These are phyloP conservation scores for Anas platyrhynchos DNA, from an alignment of 2,113 vertebrate genomes.

Conservation along the genomic window DNA sequence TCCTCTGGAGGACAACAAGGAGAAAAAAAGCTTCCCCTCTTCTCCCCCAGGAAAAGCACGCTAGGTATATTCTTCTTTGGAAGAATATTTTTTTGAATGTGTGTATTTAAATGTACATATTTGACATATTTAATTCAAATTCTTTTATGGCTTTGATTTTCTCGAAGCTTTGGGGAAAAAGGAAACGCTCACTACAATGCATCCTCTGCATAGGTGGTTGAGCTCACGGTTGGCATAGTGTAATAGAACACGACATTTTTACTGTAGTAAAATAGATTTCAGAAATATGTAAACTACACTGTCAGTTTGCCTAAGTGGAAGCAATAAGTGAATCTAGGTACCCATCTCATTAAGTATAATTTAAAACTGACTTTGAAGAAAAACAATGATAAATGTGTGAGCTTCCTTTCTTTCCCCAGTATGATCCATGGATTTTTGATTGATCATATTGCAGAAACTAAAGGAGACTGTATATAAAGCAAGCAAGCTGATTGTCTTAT, in stretches of 20 bases:
- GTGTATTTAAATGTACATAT: not conserved
- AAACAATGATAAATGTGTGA: not conserved
- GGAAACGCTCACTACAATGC: rapidly evolving
- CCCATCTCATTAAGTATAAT: not conserved
- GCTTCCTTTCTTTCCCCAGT: not conserved
- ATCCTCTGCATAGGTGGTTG: not conserved
- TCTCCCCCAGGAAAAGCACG: not conserved
- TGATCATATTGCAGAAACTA: not conserved
- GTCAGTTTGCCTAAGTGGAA: not conserved
- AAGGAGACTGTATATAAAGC: not conserved
- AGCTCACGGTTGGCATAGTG: not conserved
- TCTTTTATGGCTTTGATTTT: not conserved
- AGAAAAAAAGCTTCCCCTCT: not conserved
- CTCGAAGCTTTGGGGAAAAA: not conserved
- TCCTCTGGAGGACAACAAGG: not conserved
- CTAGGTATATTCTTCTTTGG: not conserved
- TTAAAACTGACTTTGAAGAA: not conserved
- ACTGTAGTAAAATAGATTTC: not conserved
- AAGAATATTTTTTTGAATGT: not conserved
- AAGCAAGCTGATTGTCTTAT: not conserved
- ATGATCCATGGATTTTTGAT: not conserved
- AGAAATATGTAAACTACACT: not conserved
- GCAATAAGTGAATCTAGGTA: not conserved
- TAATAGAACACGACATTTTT: not conserved
- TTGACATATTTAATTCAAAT: not conserved